A percentile compares a stretch with the other conserved stretches of the same genome.
These are phyloP conservation scores for Misgurnus mizolepis DNA, from an alignment of 2,113 vertebrate species.

Conservation along the genomic window DNA sequence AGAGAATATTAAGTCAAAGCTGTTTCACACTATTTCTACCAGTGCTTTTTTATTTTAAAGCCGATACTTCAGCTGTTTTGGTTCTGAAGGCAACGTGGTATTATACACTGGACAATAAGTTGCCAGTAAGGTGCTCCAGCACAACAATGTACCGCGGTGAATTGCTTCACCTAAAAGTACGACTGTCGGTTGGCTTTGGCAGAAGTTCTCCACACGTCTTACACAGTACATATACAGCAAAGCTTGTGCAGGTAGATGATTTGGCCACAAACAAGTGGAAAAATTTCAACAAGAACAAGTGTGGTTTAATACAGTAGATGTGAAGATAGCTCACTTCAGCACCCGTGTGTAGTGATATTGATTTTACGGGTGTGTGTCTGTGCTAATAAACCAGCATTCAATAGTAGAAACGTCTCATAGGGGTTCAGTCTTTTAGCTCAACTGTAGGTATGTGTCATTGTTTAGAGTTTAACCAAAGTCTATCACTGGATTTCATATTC, in stretches of 20 bases:
- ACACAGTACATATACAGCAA: neutral
- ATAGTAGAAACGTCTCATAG: neutral
- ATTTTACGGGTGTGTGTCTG: neutral
- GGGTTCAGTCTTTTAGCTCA: neutral
- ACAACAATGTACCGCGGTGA: slow-evolving; percentile 41
- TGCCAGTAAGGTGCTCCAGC: slow-evolving; percentile 15
- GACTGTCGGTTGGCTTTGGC: slow-evolving; percentile 30
- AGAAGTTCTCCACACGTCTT: slow-evolving; percentile 14
- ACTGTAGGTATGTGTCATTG: neutral
- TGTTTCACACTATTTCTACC: slow-evolving; percentile 54
- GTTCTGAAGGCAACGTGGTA: slow-evolving; percentile 36
- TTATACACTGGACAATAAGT: slow-evolving; percentile 51
- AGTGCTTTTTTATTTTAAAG: slow-evolving; percentile 31
- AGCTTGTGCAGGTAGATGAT: neutral
- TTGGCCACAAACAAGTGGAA: too few relatives aligned
- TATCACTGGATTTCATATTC: neutral
- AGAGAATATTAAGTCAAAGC: slow-evolving; percentile 62
- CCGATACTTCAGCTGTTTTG: slow-evolving; percentile 5
- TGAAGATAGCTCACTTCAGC: neutral
- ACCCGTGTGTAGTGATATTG: neutral
- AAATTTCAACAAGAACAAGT: too few relatives aligned
- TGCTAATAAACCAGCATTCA: neutral
- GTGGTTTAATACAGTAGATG: neutral
- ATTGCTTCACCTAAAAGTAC: slow-evolving; percentile 34
- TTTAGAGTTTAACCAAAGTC: neutral